Base-by-base conservation (phyloP, 2,797 vertebrate species). In the Pachyuromys duprasi region DNA sequence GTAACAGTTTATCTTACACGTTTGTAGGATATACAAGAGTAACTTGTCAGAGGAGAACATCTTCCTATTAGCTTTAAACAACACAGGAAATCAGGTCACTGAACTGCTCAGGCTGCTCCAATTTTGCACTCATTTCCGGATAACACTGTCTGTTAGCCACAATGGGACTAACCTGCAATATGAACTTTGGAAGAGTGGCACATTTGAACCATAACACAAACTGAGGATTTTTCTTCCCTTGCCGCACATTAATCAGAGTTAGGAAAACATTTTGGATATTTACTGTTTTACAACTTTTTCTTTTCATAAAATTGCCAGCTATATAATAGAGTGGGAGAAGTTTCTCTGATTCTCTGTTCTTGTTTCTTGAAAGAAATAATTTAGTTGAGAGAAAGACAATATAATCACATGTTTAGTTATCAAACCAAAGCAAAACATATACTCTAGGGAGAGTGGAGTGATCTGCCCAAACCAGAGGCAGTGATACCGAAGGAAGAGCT, bases 1-100 rank as follows among this genome's bases (percentile, higher is more conserved):
- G 75, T 96, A 98, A 98, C 97, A 98, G 98, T 97, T 98, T 99
- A 99, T 99, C 98, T 99, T 98, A 99, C 99, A 99, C 95, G 97
- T 98, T 98, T 98, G 97, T 97, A 98, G 97, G 97, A 98, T 98
- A 98, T 97, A 98, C 98, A 97, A 98, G 96, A 96, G 97, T 97
- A 97, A 98, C 92, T 97, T 98, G 97, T 98, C 95, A 96, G 97
- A 98, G 98, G 94, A 98, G 96, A 98, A 98, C 97, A 98, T 97
- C 97, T 95, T 97, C 98, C 96, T 96, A 97, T 96, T 90, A 92
- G 97, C 97, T 96, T 96, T 98, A 97, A 98, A 90, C 76, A 97
- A 98, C 96, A 98, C 17, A 5, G 92, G 97, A 98, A 99, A 98
- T 97, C 97, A 92, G 98, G 98, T 98, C 97, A 98, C 98, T 96